phyloP scores from a whole-genome alignment of 2,797 vertebrate species.

The Ptychobarbus kaznakovi region DNA sequence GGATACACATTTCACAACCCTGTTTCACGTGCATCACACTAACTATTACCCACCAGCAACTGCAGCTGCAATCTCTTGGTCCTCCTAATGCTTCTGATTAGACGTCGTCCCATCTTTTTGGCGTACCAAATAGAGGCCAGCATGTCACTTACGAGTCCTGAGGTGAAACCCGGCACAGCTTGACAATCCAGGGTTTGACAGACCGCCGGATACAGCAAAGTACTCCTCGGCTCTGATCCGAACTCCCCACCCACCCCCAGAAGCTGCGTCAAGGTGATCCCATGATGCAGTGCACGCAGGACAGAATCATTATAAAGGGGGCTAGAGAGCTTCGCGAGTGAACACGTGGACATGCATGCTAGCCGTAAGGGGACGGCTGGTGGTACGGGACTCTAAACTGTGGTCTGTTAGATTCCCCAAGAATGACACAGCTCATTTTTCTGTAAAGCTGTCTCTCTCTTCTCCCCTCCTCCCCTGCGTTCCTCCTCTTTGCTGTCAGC shows the following conservation, averaged over 20 bases:
- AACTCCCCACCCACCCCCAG: conserved; percentile 34
- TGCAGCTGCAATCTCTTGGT: conserved; percentile 67
- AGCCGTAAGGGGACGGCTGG: conserved; percentile 10
- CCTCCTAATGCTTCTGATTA: conserved; percentile 69
- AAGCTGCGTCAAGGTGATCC: conserved; percentile 46
- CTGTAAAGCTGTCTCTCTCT: conserved; percentile 50
- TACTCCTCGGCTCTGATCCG: conserved; percentile 17
- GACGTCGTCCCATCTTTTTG: conserved; percentile 71
- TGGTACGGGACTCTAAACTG: conserved; percentile 35
- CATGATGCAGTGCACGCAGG: conserved; percentile 6
- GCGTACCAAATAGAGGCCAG: conserved; percentile 71
- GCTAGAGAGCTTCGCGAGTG: conserved; percentile 29
- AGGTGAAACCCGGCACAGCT: neutral
- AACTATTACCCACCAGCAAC: conserved; percentile 70
- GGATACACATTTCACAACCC: conserved; percentile 36
- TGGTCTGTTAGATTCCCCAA: conserved; percentile 49
- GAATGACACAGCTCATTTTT: conserved; percentile 62
- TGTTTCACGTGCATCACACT: conserved; percentile 19
- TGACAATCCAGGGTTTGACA: conserved; percentile 27
- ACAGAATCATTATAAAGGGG: conserved; percentile 1
- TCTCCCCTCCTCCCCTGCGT: conserved; percentile 28
- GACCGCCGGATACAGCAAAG: conserved; percentile 17
- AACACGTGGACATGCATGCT: conserved; percentile 36
- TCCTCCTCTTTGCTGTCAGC: conserved; percentile 47
- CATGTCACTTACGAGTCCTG: conserved; percentile 60